Conservation (phyloP, 2,113 vertebrate species). For the Brevimyrus niger region DNA sequence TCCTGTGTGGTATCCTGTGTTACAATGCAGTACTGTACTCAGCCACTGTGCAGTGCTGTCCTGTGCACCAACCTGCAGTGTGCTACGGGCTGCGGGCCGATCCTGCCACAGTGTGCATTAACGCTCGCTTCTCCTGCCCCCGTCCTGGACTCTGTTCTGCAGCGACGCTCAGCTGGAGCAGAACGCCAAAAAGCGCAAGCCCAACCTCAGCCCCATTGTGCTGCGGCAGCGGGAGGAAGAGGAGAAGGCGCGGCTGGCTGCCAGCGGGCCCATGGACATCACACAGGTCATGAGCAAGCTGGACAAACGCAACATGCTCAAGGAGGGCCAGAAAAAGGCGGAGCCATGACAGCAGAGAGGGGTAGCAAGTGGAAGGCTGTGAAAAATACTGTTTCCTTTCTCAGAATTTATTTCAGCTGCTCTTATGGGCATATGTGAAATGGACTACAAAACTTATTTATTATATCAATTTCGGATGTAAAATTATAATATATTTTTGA, state of each 20-base stretch:
- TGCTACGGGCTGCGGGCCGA: not conserved
- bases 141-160: conserved; percentile 21
- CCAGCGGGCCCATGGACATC: conserved; percentile 78
- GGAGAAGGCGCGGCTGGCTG: conserved; percentile 75
- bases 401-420: not conserved
- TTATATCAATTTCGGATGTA: not conserved
- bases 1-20: not conserved
- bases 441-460: not conserved
- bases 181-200: conserved; percentile 71
- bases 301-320: conserved; percentile 72
- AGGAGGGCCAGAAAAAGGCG: conserved; percentile 35
- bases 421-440: not conserved
- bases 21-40: not conserved
- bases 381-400: not conserved
- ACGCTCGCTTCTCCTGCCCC: not conserved
- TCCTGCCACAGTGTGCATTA: not conserved
- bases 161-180: conserved; percentile 70
- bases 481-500: not conserved
- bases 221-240: conserved; percentile 83
- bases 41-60: not conserved
- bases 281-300: conserved; percentile 99
- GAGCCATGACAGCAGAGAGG: not conserved
- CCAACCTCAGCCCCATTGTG: conserved; percentile 85
- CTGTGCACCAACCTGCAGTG: not conserved
- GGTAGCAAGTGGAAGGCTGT: not conserved